Evolutionary conservation across 2,888 invertebrate species (phyloP).

Genomic region (Exocentrus adspersus): DNA sequence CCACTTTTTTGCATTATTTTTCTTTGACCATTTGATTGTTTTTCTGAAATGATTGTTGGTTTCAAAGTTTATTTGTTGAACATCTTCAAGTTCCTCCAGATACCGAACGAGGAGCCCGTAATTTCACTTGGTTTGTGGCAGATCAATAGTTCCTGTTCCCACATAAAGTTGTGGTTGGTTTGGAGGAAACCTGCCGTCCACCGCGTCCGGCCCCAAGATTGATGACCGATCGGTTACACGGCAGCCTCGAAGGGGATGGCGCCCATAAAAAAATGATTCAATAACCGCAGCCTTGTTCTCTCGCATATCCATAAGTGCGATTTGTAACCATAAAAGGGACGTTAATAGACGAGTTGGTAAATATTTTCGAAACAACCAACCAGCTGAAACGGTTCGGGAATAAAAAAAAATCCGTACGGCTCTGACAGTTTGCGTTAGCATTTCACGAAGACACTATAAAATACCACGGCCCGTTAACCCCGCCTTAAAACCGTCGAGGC

Average conservation of each 20-base stretch:
- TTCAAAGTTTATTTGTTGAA: too few species aligned
- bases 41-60: too few species aligned
- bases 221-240: constrained; percentile 11
- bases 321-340: too few species aligned
- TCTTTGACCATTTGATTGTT: too few species aligned
- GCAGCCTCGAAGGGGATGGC: neutral
- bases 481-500: neutral
- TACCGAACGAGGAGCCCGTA: neutral
- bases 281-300: neutral
- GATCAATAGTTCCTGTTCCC: constrained; percentile 24
- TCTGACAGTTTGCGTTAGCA: too few species aligned
- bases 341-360: too few species aligned
- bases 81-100: neutral
- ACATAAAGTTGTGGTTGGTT: constrained; percentile 18
- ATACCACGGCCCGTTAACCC: neutral
- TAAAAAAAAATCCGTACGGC: too few species aligned
- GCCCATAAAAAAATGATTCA: neutral
- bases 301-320: too few species aligned
- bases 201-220: neutral
- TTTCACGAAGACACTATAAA: neutral
- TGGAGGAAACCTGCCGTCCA: neutral
- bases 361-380: too few species aligned
- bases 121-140: constrained; percentile 5
- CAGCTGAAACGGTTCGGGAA: too few species aligned
- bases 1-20: too few species aligned